A percentile compares a stretch with the other conserved stretches of the same genome.
Evolutionary conservation across 2,888 invertebrate genomes (phyloP).

Genomic region (Willowsia nigromaculata): DNA sequence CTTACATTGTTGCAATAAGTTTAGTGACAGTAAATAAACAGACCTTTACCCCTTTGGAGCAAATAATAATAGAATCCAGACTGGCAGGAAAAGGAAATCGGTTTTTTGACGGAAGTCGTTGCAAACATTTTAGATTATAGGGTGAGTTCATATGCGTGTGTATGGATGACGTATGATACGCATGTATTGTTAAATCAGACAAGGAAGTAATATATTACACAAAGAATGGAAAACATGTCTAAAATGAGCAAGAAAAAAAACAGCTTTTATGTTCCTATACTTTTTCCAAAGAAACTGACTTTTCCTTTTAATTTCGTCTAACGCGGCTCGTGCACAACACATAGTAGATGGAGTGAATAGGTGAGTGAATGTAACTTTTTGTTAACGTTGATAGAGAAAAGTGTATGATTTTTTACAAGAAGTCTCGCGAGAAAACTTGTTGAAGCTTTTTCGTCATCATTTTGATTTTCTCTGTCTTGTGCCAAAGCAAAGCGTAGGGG

Average conservation of each 20-base stretch:
- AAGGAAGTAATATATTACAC: not conserved
- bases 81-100: conserved; percentile 70
- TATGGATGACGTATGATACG: not conserved
- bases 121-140: conserved; percentile 51
- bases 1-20: not conserved
- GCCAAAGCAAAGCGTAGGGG: not conserved
- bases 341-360: too few relatives aligned
- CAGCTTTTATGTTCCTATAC: too few relatives aligned
- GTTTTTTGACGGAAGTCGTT: conserved; percentile 71
- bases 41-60: not conserved
- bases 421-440: conserved; percentile 68
- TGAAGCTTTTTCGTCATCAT: conserved; percentile 60
- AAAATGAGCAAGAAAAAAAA: not conserved
- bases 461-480: conserved; percentile 13
- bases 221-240: too few relatives aligned
- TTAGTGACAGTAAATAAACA: not conserved
- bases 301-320: too few relatives aligned
- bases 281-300: not conserved
- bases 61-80: not conserved
- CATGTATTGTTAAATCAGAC: not conserved
- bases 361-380: not conserved
- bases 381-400: not conserved
- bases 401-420: not conserved
- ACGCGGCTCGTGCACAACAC: too few relatives aligned
- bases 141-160: too few relatives aligned